These are phyloP conservation scores for Campoplex capitator DNA, from an alignment of 2,888 invertebrate species.

Conservation along the genomic window DNA sequence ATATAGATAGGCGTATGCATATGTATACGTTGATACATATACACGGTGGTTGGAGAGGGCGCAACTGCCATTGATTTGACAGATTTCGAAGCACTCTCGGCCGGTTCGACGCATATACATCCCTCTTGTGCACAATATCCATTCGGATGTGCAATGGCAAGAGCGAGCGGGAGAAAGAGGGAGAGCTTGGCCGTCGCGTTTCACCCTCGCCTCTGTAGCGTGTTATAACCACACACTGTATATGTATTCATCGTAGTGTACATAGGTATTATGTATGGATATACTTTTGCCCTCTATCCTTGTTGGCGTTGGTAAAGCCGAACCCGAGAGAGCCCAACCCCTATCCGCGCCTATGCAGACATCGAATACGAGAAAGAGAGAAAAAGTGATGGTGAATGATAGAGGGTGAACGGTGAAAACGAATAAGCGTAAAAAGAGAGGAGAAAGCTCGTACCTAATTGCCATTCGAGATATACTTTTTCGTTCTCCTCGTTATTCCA, in stretches of 20 bases:
- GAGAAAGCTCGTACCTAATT: constrained; percentile 70
- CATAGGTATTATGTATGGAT: constrained; percentile 46
- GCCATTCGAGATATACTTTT: constrained; percentile 71
- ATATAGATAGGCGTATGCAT: constrained; percentile 20
- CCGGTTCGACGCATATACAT: constrained; percentile 50
- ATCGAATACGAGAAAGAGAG: constrained; percentile 25
- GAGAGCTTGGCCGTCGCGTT: constrained; percentile 55
- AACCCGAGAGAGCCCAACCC: constrained; percentile 33
- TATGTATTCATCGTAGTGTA: constrained; percentile 50
- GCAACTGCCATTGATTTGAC: constrained; percentile 69
- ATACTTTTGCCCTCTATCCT: constrained; percentile 50
- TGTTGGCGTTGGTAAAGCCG: constrained; percentile 50
- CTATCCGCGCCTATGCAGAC: constrained; percentile 19
- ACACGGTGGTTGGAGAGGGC: constrained; percentile 36
- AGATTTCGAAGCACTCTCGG: constrained; percentile 66
- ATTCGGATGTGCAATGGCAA: constrained; percentile 61
- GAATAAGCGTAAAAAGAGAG: constrained; percentile 60
- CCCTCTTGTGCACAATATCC: constrained; percentile 68
- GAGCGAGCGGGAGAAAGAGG: constrained; percentile 17
- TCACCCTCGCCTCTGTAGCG: constrained; percentile 60
- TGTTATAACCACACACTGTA: constrained; percentile 40
- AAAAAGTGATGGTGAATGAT: constrained; percentile 36
- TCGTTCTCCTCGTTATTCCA: constrained; percentile 68
- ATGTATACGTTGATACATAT: constrained; percentile 6
- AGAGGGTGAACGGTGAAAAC: constrained; percentile 43